Conservation (phyloP, 2,113 vertebrate species). For the Tamias sibiricus region DNA sequence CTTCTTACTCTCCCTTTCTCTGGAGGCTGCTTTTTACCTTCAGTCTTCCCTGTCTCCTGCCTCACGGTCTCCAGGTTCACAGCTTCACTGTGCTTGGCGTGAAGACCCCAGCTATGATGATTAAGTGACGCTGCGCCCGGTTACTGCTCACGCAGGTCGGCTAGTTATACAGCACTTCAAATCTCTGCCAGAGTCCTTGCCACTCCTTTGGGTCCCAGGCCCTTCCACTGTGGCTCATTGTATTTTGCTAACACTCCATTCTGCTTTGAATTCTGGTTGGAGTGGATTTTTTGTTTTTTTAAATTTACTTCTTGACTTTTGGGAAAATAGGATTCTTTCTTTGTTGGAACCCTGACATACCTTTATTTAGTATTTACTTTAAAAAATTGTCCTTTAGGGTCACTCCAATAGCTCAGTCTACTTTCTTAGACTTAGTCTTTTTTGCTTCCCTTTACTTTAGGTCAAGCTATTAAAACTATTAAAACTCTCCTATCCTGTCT, state of each 20-base stretch:
- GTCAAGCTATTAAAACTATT: not conserved
- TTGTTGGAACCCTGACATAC: not conserved
- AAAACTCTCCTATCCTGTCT: not conserved
- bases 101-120: not conserved
- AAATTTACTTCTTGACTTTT: constrained; percentile 35
- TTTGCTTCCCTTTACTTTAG: not conserved
- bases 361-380: not conserved
- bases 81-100: not conserved
- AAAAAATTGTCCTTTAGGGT: not conserved
- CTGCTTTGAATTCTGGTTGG: not conserved
- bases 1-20: not conserved
- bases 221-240: not conserved
- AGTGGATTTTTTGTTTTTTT: not conserved
- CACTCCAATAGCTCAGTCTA: not conserved
- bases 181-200: not conserved
- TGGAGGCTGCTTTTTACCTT: not conserved
- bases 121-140: not conserved
- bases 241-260: constrained; percentile 4
- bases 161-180: not conserved
- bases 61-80: not conserved
- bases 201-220: not conserved
- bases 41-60: not conserved
- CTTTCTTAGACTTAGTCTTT: not conserved
- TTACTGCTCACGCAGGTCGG: not conserved
- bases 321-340: constrained; percentile 21